Evolutionary conservation across 1,140 invertebrate species (phyloP), one percentile per base, ranked within the genome.

Genomic region (Zophobas atratus): DNA sequence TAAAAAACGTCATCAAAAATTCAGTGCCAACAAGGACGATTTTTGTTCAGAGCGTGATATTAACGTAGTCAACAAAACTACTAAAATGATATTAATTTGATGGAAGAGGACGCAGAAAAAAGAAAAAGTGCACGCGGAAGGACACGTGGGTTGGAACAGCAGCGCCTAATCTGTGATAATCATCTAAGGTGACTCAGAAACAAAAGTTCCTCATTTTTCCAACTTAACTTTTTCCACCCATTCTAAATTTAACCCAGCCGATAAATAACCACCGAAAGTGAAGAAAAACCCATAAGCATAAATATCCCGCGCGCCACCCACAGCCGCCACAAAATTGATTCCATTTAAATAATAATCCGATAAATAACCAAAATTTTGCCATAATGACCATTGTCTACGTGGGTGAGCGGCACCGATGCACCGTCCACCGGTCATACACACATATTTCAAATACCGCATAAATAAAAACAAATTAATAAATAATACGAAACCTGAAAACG

Each of bases 391-490:
- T 76, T 51, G 56, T 76, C 78, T 72, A 75, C 78, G 78, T 79
- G 78, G 78, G 78, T 73, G 78, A 79, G 38, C 78, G 55, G 20
- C 39, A 55, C 49, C 6, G n/a, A 67, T 63, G 74, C 57, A 75
- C 43, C 48, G 71, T 39, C 70, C 67, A 70, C 67, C 57, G 43
- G 20, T 77, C 63, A 53, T 77, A 70, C 60, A 63, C 43, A 79
- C 74, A 76, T 79, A 79, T 76, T 79, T 79, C 57, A 79, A 76
- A 79, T 76, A 75, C 75, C 74, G 60, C 70, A 80, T 78, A 80
- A 80, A 78, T 78, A 77, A 72, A 80, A 73, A 57, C 63, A 79
- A 76, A 76, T 51, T 60, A 79, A 80, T 79, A 70, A 80, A 80
- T 79, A 79, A 80, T 75, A 76, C 60, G 60, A 67, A 67, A 67